These are phyloP conservation scores for Eutrigla gurnardus DNA, from an alignment of 2,797 vertebrate genomes.

Conservation along the genomic window DNA sequence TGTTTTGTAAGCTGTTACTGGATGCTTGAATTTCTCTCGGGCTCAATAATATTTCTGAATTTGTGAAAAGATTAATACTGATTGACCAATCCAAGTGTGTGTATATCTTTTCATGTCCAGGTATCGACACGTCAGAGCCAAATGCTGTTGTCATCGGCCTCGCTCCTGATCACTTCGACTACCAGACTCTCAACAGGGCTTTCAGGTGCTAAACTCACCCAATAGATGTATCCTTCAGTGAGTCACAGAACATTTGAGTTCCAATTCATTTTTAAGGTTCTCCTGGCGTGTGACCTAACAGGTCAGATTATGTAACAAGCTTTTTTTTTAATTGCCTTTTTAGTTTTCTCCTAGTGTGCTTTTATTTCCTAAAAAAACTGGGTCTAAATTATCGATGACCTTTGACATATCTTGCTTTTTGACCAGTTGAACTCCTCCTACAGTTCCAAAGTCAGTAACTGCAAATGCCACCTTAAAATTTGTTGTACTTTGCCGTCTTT, in stretches of 20 bases:
- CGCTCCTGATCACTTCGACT: slow-evolving; percentile 94
- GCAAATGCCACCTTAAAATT: background rate
- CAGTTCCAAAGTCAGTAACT: background rate
- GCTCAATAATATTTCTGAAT: too few species aligned
- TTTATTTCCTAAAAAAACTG: background rate
- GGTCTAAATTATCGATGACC: background rate
- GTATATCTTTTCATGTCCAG: slow-evolving; percentile 68
- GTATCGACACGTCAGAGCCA: slow-evolving; percentile 89
- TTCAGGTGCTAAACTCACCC: slow-evolving; percentile 84
- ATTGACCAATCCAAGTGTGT: background rate
- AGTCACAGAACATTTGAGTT: background rate
- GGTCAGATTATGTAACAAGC: background rate
- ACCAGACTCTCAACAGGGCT: slow-evolving; percentile 91
- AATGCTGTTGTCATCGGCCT: slow-evolving; percentile 95
- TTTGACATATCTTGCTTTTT: background rate
- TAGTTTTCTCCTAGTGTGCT: background rate
- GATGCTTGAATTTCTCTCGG: too few species aligned
- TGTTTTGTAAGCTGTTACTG: too few species aligned
- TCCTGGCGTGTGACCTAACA: background rate
- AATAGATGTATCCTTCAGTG: background rate
- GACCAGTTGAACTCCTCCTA: background rate
- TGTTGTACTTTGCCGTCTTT: too few species aligned
- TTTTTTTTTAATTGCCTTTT: background rate
- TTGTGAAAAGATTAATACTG: background rate
- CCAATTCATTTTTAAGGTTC: background rate